Base-by-base conservation (phyloP, 2,113 vertebrate species). In the Carollia perspicillata region DNA sequence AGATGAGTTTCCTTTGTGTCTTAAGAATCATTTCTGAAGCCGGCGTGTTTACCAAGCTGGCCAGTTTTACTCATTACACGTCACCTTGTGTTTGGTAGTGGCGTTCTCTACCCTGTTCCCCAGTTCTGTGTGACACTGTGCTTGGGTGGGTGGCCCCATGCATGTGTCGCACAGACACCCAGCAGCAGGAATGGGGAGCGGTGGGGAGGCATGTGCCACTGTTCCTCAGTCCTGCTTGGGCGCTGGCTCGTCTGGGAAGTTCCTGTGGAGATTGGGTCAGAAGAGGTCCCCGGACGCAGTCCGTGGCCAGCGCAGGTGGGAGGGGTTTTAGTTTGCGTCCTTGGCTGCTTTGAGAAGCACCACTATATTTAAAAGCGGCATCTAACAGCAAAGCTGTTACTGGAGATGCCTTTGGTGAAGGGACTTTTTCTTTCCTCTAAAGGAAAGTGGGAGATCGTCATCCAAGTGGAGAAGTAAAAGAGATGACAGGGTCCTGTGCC, bases 141-240 rank as follows among this genome's bases (percentile, higher is more conserved):
- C 51, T 44, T 4, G 1, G 2, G 28, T 7, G 22, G 2, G 23
- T 18, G 42, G 60, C 37, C 20, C 7, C 26, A 0, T 0, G 4
- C 22, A 2, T 8, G 17, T 23, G 11, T 28, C 28, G 58, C 26
- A 63, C 69, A 33, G 1, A 72, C 8, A 33, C 20, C 35, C 12
- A 14, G 5, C 10, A 10, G 55, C 2, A 20, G 58, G 22, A 51
- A 12, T 0, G 0, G 23, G 40, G 35, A 26, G 16, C 44, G 8
- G 0, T 17, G 72, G 33, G 16, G 20, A 26, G 35, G 20, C 13
- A 6, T 75, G 55, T 11, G 23, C 40, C 65, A 8, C 37, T 33
- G 0, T 28, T 30, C 13, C 33, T 65, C 44, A 30, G 8, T 74
- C 42, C 42, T 85, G 85, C 42, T 53, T 71, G 33, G 16, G 53